Evolutionary conservation across 2,888 invertebrate genomes (phyloP), one percentile per base, ranked within the genome.

Genomic region (Acanthosepion pharaonis): DNA sequence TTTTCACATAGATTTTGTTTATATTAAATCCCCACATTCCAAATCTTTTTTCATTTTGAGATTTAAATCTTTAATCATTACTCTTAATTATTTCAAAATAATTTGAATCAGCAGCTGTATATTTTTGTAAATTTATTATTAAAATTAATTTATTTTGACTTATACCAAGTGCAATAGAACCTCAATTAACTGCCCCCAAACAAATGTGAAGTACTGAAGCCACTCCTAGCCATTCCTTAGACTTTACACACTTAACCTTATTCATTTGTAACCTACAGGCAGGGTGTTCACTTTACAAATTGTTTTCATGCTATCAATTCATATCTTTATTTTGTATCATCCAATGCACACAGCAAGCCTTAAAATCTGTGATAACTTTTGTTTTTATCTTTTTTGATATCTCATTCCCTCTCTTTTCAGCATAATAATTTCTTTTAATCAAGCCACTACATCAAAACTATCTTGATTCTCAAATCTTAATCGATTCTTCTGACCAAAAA

Each of bases 361-460:
- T 28, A 78, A 78, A 78, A 78, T 78, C 78, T 28, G 28, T 28
- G 78, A 78, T 78, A 78, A 78, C 78, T 28, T 28, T 78, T 78
- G 8, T 78, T 28, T 64, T 78, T 28, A 78, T 78, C 78, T 78
- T 11, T 25, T 78, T 78, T n/a, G 9, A 23, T 5, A 78, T 78
- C 78, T 78, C 8, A 78, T 78, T 78, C 78, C 28, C n/a, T 78
- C 28, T 78, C 28, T 78, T 28, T 78, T 28, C 28, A 11, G 28
- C n/a, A n/a, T 28, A 78, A 28, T 78, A 78, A 78, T 78, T 78
- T 78, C 78, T 78, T 78, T 78, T 78, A 78, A 78, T 78, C 78
- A 78, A 78, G 28, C 78, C 28, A 8, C 78, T 78, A 8, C 78
- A 8, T 28, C 78, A n/a, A 28, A 78, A 78, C n/a, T 78, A 78